These are phyloP conservation scores for Lepidostoma basale DNA, from an alignment of 1,140 invertebrate genomes.

Conservation along the genomic window DNA sequence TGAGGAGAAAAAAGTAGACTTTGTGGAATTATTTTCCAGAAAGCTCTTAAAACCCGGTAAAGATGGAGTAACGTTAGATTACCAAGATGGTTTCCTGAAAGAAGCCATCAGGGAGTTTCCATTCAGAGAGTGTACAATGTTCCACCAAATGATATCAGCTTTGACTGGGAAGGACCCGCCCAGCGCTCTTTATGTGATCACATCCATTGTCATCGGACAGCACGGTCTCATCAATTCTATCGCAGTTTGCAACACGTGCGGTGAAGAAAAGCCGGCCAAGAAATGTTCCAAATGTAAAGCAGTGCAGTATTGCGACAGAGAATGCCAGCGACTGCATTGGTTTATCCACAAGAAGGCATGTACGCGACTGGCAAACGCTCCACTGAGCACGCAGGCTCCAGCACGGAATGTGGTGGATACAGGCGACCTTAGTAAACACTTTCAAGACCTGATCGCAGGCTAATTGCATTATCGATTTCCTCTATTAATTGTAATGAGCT, in stretches of 20 bases:
- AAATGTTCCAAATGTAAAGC: slow-evolving; percentile 96
- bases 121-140: slow-evolving; percentile 83
- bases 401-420: slow-evolving; percentile 54
- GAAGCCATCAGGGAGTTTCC: slow-evolving; percentile 88
- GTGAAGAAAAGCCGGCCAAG: slow-evolving; percentile 85
- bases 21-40: slow-evolving; percentile 74
- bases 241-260: slow-evolving; percentile 84
- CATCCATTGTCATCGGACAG: slow-evolving; percentile 87
- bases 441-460: slow-evolving; percentile 56
- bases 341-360: slow-evolving; percentile 92
- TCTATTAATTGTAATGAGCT: not conserved
- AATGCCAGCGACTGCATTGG: slow-evolving; percentile 96
- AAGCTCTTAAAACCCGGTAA: slow-evolving; percentile 79
- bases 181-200: slow-evolving; percentile 76
- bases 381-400: slow-evolving; percentile 48
- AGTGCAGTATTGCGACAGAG: slow-evolving; percentile 91
- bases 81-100: slow-evolving; percentile 81
- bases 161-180: slow-evolving; percentile 73
- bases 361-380: slow-evolving; percentile 60
- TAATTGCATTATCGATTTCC: slow-evolving; percentile 23
- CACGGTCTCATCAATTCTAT: slow-evolving; percentile 74
- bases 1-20: slow-evolving; percentile 70
- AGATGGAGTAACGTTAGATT: slow-evolving; percentile 76
- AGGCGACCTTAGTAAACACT: slow-evolving; percentile 54
- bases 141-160: slow-evolving; percentile 81